phyloP scores from a whole-genome alignment of 2,888 invertebrate species.

The Mayetiola destructor region DNA sequence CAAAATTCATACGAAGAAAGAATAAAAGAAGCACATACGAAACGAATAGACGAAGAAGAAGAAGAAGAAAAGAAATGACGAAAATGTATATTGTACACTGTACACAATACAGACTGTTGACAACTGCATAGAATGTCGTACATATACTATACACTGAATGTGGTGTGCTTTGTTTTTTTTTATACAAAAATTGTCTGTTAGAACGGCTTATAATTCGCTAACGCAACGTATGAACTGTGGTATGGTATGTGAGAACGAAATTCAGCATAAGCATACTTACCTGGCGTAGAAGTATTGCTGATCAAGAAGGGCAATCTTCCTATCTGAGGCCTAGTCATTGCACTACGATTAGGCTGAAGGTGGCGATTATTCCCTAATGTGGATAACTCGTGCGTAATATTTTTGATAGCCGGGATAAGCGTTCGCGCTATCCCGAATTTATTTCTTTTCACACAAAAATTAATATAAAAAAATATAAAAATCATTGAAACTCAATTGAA shows the following conservation, averaged over 20 bases:
- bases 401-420: slow-evolving; percentile 46
- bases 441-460: background rate
- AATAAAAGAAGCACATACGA: no score
- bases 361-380: slow-evolving; percentile 54
- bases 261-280: slow-evolving; percentile 6
- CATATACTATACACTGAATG: no score
- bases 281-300: slow-evolving; percentile 9
- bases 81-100: no score
- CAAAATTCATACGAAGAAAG: no score
- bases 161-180: no score
- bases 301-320: slow-evolving; percentile 3
- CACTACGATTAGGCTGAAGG: slow-evolving; percentile 53
- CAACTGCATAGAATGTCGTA: no score
- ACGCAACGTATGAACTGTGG: background rate
- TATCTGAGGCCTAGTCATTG: slow-evolving; percentile 54
- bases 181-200: background rate
- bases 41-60: no score
- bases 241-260: slow-evolving; percentile 35
- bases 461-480: background rate
- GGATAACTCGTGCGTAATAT: slow-evolving; percentile 51
- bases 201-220: background rate
- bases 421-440: slow-evolving; percentile 32
- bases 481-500: background rate
- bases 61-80: no score
- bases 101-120: no score